Evolutionary conservation across 2,113 vertebrate species (phyloP).

Genomic region (Solea solea): DNA sequence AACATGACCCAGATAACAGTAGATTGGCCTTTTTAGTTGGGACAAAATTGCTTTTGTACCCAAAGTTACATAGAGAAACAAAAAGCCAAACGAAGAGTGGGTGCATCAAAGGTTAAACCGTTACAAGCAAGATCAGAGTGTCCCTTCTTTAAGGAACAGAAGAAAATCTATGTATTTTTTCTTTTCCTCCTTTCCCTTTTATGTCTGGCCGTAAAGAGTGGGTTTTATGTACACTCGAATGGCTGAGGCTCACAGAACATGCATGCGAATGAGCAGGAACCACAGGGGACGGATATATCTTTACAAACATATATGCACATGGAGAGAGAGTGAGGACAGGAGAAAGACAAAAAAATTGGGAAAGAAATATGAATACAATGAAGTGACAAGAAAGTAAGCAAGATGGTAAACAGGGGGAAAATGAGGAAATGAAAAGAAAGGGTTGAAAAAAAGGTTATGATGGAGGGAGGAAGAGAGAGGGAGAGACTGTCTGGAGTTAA

Average conservation of each 20-base stretch:
- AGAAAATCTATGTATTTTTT: constrained; percentile 73
- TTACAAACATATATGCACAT: constrained; percentile 72
- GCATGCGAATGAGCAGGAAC: constrained; percentile 78
- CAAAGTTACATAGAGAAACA: constrained; percentile 61
- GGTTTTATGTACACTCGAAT: constrained; percentile 82
- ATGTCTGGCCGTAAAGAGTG: constrained; percentile 78
- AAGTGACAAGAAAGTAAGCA: constrained; percentile 29
- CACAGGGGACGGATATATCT: constrained; percentile 74
- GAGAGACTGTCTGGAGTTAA: constrained; percentile 46
- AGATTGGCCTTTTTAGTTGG: constrained; percentile 67
- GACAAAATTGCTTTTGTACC: constrained; percentile 71
- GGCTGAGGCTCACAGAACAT: constrained; percentile 77
- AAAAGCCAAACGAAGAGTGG: constrained; percentile 58
- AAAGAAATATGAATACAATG: constrained; percentile 30
- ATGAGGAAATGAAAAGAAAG: constrained; percentile 33
- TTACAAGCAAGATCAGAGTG: constrained; percentile 74
- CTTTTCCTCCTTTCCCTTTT: constrained; percentile 73
- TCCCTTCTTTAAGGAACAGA: constrained; percentile 74
- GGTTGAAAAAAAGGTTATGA: constrained; percentile 25
- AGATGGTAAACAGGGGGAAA: constrained; percentile 18
- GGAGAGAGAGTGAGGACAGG: constrained; percentile 24
- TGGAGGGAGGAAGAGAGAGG: constrained; percentile 34
- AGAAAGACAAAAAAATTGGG: not conserved
- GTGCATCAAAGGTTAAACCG: constrained; percentile 72
- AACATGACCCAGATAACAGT: constrained; percentile 74